phyloP scores from a whole-genome alignment of 2,113 vertebrate genomes.

The Nothocercus nigrocapillus region DNA sequence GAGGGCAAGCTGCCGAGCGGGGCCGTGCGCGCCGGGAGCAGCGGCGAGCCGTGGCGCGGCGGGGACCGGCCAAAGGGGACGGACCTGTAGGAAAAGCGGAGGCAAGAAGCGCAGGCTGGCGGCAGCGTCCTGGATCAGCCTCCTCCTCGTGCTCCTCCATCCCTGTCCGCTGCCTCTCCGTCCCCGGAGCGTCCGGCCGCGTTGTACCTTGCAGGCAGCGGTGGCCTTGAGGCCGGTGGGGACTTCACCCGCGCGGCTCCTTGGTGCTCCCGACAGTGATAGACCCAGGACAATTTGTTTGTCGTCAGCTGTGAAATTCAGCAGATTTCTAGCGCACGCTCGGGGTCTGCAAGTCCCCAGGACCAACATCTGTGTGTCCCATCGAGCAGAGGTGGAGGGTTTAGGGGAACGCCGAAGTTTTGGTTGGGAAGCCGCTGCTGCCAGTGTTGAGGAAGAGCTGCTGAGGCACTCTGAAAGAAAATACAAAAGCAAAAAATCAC shows the following conservation, averaged over 20 bases:
- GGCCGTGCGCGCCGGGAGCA: fast-evolving
- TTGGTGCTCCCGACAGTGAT: too few relatives aligned
- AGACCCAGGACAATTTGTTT: not conserved
- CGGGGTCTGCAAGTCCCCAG: not conserved
- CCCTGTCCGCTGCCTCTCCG: not conserved
- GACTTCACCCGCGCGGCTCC: not conserved
- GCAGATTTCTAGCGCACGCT: fast-evolving
- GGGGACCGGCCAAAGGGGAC: too few relatives aligned
- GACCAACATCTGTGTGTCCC: not conserved
- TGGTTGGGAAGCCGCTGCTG: fast-evolving
- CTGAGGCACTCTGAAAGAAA: fast-evolving
- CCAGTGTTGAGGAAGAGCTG: not conserved
- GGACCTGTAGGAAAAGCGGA: too few relatives aligned
- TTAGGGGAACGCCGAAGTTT: fast-evolving
- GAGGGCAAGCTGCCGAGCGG: fast-evolving
- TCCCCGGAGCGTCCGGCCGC: not conserved
- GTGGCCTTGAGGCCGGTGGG: not conserved
- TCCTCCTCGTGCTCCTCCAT: not conserved
- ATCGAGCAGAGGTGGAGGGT: not conserved
- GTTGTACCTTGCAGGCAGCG: not conserved
- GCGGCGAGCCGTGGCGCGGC: too few relatives aligned
- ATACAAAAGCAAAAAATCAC: not conserved
- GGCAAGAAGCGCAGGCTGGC: not conserved
- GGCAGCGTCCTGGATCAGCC: fast-evolving
- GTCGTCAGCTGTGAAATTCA: not conserved